These are phyloP conservation scores for Arrhamphus sclerolepis DNA, from an alignment of 2,797 vertebrate genomes.

Conservation along the genomic window DNA sequence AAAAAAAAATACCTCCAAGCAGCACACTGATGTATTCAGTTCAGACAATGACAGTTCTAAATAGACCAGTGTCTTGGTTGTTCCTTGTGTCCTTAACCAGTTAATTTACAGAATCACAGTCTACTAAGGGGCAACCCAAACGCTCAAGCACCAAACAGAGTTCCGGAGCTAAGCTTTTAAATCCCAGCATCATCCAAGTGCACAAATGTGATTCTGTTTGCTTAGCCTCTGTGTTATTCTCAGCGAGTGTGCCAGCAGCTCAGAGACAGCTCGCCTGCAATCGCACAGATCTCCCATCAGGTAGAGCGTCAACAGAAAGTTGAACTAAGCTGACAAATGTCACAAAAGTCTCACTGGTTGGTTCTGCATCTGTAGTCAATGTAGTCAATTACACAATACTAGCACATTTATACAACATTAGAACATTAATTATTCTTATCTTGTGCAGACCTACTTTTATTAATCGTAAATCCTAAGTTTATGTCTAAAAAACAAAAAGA, in stretches of 20 bases:
- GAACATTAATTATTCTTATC: too few species aligned
- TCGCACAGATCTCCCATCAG: conserved; percentile 36
- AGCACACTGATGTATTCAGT: too few species aligned
- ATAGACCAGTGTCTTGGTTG: conserved; percentile 6
- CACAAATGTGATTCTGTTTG: conserved; percentile 75
- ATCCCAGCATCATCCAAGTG: conserved; percentile 73
- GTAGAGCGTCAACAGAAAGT: conserved; percentile 15
- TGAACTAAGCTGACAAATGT: conserved; percentile 10
- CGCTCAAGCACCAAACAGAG: conserved; percentile 65
- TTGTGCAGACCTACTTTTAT: too few species aligned
- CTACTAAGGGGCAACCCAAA: conserved; percentile 27
- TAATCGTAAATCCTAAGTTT: too few species aligned
- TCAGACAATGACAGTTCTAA: not conserved
- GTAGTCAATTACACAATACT: too few species aligned
- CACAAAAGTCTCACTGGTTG: not conserved
- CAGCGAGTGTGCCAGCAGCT: conserved; percentile 49
- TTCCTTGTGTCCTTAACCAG: conserved; percentile 57
- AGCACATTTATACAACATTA: too few species aligned
- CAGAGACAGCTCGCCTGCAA: conserved; percentile 43
- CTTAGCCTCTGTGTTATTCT: conserved; percentile 42
- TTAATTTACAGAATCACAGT: conserved; percentile 51
- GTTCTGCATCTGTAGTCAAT: not conserved
- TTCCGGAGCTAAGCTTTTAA: conserved; percentile 76
- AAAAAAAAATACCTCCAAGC: not conserved
- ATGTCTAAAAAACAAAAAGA: too few species aligned